These are phyloP conservation scores for Phaethornis superciliosus DNA, from an alignment of 2,113 vertebrate genomes.

Conservation along the genomic window DNA sequence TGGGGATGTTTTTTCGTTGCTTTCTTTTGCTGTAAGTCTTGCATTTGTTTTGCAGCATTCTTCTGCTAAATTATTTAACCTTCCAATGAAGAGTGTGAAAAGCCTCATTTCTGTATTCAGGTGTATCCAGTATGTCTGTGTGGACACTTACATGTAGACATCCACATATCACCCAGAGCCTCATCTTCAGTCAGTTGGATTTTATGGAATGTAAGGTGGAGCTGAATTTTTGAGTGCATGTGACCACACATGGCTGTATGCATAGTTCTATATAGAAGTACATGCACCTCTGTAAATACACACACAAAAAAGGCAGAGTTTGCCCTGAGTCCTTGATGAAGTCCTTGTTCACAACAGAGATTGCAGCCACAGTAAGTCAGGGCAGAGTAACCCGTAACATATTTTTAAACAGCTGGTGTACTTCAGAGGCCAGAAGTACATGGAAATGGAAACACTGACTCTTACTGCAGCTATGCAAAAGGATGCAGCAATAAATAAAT, in stretches of 20 bases:
- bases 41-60: background rate
- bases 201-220: background rate
- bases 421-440: background rate
- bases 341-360: background rate
- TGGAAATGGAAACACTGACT: background rate
- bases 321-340: background rate
- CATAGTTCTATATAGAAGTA: background rate
- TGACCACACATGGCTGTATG: background rate
- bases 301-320: background rate
- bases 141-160: fast-evolving
- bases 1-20: background rate
- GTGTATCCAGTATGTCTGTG: background rate
- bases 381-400: background rate
- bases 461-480: slow-evolving; percentile 6
- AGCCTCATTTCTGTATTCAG: background rate
- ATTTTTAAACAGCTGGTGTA: background rate
- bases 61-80: background rate
- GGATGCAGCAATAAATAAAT: background rate
- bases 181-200: background rate
- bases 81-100: background rate
- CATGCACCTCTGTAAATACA: background rate
- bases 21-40: background rate
- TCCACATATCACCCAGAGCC: background rate
- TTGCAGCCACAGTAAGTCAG: background rate
- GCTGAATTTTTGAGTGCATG: background rate